Evolutionary conservation across 2,797 vertebrate species (phyloP).

Genomic region (Hydrocynus forskahlii): DNA sequence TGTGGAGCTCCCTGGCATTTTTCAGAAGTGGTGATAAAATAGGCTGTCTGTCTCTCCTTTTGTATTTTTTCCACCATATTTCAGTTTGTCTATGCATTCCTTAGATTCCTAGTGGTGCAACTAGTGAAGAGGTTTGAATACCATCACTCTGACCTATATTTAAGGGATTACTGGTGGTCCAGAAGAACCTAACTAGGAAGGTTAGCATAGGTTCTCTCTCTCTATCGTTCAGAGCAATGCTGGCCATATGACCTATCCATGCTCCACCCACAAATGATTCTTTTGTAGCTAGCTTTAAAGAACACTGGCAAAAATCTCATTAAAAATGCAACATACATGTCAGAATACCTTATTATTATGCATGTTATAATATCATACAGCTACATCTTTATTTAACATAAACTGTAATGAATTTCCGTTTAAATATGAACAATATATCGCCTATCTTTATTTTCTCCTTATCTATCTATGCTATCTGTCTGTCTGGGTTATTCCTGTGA

Average conservation of each 20-base stretch:
- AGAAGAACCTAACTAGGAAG: not conserved
- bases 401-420: no score
- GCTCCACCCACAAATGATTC: no score
- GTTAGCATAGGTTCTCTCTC: not conserved
- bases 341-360: no score
- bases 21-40: not conserved
- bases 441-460: no score
- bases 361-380: no score
- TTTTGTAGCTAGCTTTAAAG: no score
- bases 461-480: no score
- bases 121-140: not conserved
- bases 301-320: no score
- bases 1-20: not conserved
- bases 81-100: slow-evolving; percentile 3
- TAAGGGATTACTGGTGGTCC: not conserved
- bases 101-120: not conserved
- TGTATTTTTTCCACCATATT: slow-evolving; percentile 7
- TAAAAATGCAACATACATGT: no score
- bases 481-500: no score
- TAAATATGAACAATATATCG: no score
- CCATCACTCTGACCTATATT: not conserved
- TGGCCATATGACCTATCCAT: not conserved
- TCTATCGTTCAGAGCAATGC: not conserved
- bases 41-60: not conserved
- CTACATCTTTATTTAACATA: no score